Evolutionary conservation across 2,888 invertebrate species (phyloP).

Genomic region (Lasioglossum malachurum): DNA sequence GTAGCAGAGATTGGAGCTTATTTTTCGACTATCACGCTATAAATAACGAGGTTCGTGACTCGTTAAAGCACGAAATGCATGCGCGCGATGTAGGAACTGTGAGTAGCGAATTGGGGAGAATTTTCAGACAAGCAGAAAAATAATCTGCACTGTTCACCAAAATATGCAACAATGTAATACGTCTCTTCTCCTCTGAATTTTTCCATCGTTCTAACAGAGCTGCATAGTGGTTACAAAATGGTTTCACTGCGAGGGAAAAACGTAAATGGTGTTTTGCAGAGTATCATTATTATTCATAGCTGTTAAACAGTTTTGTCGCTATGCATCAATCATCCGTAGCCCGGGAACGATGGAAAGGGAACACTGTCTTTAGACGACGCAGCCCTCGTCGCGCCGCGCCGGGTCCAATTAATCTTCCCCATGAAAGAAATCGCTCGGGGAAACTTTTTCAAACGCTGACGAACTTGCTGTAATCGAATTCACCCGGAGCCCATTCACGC

Average conservation of each 20-base stretch:
- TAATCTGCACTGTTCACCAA: neutral
- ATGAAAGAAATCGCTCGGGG: constrained; percentile 13
- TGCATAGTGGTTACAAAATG: neutral
- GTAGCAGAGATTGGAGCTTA: neutral
- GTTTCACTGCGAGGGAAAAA: neutral
- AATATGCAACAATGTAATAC: neutral
- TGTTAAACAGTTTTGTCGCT: constrained; percentile 3
- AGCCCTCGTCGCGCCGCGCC: neutral
- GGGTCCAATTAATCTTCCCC: constrained; percentile 21
- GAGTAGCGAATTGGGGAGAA: neutral
- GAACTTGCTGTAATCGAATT: constrained; percentile 20
- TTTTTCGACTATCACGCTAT: neutral
- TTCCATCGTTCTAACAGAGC: neutral
- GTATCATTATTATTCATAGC: neutral
- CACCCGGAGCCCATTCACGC: neutral
- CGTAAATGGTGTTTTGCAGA: neutral
- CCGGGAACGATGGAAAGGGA: neutral
- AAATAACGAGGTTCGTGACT: constrained; percentile 31
- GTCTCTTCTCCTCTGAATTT: neutral
- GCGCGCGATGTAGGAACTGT: constrained; percentile 8
- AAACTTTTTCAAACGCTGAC: constrained; percentile 25
- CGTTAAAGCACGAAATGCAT: constrained; percentile 6
- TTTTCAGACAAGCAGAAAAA: neutral
- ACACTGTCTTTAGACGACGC: neutral
- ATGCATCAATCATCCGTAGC: neutral